phyloP scores from a whole-genome alignment of 1,140 invertebrate species.

The Pachypeltis micranthus region DNA sequence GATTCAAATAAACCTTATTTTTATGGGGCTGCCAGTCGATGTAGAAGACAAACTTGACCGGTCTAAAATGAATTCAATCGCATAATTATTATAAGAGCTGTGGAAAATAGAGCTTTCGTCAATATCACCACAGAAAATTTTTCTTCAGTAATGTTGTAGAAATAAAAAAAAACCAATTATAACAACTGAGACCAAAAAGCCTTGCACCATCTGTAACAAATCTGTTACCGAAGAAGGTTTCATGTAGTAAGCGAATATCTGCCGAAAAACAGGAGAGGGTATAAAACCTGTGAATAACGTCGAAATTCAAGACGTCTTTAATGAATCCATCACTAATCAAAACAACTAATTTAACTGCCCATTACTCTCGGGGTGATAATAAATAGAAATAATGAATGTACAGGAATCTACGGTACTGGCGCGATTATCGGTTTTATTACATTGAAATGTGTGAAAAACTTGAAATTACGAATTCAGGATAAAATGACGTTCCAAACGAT shows the following conservation, averaged over 20 bases:
- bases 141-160: not conserved
- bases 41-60: too few species aligned
- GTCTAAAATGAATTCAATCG: too few species aligned
- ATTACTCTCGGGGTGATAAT: not conserved
- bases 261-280: not conserved
- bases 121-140: not conserved
- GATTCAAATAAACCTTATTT: too few species aligned
- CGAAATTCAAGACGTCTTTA: too few species aligned
- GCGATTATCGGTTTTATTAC: conserved; percentile 7
- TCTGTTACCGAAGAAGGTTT: conserved; percentile 4
- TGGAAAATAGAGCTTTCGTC: too few species aligned
- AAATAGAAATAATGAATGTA: too few species aligned
- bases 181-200: too few species aligned
- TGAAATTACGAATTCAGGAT: too few species aligned
- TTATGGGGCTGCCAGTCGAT: too few species aligned
- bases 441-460: too few species aligned
- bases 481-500: conserved; percentile 4
- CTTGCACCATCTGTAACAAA: conserved; percentile 1
- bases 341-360: not conserved
- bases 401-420: conserved; percentile 11
- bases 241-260: conserved; percentile 14
- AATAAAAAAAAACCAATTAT: too few species aligned
- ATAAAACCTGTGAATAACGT: too few species aligned
- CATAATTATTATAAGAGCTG: not conserved
- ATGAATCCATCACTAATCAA: not conserved